A percentile compares a stretch with the other conserved stretches of the same genome.
Conservation (phyloP, 2,797 vertebrate species). For the Mormyrus proboscirostris region DNA sequence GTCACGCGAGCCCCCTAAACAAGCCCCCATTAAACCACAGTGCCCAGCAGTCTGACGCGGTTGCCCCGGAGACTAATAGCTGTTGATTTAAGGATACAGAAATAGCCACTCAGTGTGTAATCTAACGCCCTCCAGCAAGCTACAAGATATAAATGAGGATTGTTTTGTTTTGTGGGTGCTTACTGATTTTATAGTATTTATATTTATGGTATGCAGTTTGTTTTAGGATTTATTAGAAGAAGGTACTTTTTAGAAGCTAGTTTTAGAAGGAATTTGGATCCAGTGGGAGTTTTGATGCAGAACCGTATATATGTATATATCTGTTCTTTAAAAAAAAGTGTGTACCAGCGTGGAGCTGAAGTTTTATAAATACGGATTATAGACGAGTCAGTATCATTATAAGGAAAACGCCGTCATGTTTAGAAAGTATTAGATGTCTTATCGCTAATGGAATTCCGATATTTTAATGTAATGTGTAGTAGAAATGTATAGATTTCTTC, state of each 20-base stretch:
- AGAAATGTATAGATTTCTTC: neutral
- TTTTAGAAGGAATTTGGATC: conserved; percentile 25
- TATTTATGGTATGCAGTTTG: conserved; percentile 24
- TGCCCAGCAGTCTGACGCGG: conserved; percentile 26
- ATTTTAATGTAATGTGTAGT: neutral
- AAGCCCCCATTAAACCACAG: conserved; percentile 30
- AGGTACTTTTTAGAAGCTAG: conserved; percentile 20
- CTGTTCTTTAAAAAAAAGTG: conserved; percentile 26
- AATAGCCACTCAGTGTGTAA: conserved; percentile 36
- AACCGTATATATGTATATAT: conserved; percentile 26
- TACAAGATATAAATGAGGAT: conserved; percentile 34
- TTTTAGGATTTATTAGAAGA: conserved; percentile 12
- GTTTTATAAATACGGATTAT: conserved; percentile 25
- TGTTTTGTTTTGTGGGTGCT: conserved; percentile 36
- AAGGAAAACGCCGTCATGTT: neutral
- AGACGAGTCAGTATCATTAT: neutral
- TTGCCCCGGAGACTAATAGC: conserved; percentile 34
- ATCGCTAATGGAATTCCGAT: neutral
- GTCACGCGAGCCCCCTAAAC: conserved; percentile 26
- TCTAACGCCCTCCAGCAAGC: conserved; percentile 29
- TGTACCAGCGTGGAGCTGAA: neutral
- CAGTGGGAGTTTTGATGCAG: conserved; percentile 21
- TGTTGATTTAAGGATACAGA: conserved; percentile 41
- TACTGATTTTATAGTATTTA: conserved; percentile 31
- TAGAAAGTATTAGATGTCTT: neutral